A percentile compares a stretch with the other conserved stretches of the same genome.
These are phyloP conservation scores for Poliocrania exsul DNA, from an alignment of 2,797 vertebrate species.

Conservation along the genomic window DNA sequence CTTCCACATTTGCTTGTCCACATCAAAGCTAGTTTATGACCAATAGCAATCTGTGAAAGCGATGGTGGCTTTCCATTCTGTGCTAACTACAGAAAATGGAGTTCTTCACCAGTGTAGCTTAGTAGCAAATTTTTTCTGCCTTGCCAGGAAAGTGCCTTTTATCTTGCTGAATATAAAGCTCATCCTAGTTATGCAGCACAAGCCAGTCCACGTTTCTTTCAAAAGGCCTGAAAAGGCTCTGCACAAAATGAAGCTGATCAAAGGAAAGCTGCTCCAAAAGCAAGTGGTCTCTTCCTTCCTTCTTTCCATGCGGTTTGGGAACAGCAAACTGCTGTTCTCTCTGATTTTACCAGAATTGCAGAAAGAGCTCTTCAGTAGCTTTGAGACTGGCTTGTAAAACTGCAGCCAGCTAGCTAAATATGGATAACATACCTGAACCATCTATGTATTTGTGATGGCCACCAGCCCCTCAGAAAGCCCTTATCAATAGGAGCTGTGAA, in stretches of 20 bases:
- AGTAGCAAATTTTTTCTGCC: not conserved
- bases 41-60: not conserved
- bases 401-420: not conserved
- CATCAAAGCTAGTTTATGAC: not conserved
- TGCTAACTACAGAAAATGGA: not conserved
- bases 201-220: not conserved
- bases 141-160: conserved; percentile 5
- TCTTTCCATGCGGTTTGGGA: not conserved
- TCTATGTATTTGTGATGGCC: not conserved
- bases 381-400: conserved; percentile 4
- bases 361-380: conserved; percentile 31
- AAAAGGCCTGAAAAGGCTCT: conserved; percentile 19
- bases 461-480: not conserved
- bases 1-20: not conserved
- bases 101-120: not conserved
- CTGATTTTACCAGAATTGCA: not conserved
- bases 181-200: not conserved
- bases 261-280: conserved; percentile 1
- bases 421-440: not conserved
- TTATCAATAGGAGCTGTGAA: not conserved
- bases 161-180: not conserved
- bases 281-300: not conserved
- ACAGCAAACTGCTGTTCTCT: conserved; percentile 13
- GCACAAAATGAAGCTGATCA: not conserved
- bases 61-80: not conserved